Percentiles rank a stretch among this genome's conserved stretches.
Conservation (phyloP, 2,797 vertebrate genomes). For the Prionace glauca region DNA sequence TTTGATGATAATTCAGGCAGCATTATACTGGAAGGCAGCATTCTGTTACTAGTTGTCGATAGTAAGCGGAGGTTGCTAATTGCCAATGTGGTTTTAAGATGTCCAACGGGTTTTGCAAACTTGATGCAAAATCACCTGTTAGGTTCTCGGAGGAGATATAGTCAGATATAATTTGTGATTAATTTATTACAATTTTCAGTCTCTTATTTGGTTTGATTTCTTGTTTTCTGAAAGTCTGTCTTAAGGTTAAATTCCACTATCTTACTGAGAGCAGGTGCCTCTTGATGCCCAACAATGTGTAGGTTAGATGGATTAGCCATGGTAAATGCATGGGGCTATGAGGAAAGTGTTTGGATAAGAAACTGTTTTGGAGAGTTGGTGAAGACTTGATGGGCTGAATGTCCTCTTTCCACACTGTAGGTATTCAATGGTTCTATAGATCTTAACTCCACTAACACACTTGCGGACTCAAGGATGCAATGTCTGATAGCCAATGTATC, state of each 20-base stretch:
- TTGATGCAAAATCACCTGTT: neutral
- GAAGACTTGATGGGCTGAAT: no score
- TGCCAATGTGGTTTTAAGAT: neutral
- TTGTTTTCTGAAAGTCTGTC: neutral
- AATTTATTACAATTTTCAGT: neutral
- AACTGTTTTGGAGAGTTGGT: no score
- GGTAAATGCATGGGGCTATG: no score
- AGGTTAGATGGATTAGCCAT: no score
- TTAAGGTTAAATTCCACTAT: no score
- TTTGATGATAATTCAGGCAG: neutral
- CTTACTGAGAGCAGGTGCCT: no score
- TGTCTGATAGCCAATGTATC: neutral
- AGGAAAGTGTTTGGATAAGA: no score
- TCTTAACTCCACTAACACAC: neutral
- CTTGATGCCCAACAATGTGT: no score
- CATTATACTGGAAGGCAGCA: neutral
- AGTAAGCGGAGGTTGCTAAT: neutral
- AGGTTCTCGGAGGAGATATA: neutral
- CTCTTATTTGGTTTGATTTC: neutral
- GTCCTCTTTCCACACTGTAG: no score
- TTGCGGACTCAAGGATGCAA: neutral
- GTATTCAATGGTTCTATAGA: no score
- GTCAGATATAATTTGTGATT: neutral
- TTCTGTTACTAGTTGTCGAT: neutral
- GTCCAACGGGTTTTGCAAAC: neutral